phyloP scores from a whole-genome alignment of 2,113 vertebrate genomes.

The Anguilla japonica region DNA sequence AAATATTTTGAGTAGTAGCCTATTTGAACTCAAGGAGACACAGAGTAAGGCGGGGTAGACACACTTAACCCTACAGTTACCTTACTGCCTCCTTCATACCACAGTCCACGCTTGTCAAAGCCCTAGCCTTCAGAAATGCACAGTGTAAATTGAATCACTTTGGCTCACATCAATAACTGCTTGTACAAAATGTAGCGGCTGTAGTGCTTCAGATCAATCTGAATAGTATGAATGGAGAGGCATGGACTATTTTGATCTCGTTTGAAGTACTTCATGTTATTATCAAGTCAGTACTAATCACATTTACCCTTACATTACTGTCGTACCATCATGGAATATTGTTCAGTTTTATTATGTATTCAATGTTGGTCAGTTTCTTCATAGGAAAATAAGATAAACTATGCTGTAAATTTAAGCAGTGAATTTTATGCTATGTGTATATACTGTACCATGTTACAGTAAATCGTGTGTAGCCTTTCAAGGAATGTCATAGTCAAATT shows the following conservation, averaged over 20 bases:
- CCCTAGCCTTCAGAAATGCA: conserved; percentile 39
- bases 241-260: not conserved
- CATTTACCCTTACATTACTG: not conserved
- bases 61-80: conserved; percentile 29
- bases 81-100: conserved; percentile 22
- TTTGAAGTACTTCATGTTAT: conserved; percentile 21
- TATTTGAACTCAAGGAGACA: conserved; percentile 36
- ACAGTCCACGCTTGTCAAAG: conserved; percentile 20
- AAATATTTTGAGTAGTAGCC: conserved; percentile 26
- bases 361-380: not conserved
- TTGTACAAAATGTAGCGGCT: conserved; percentile 34
- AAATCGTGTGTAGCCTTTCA: not conserved
- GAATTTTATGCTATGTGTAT: not conserved
- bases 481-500: not conserved
- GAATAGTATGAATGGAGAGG: conserved; percentile 19
- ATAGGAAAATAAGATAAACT: not conserved
- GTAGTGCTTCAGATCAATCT: conserved; percentile 10
- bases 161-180: conserved; percentile 50
- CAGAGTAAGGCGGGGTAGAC: conserved; percentile 20
- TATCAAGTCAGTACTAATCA: conserved; percentile 14
- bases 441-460: not conserved
- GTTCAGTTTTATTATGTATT: not conserved
- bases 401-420: not conserved
- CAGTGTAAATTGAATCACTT: conserved; percentile 52
- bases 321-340: not conserved